Base-by-base conservation (phyloP, 2,797 vertebrate genomes). In the Sebastolobus altivelis region DNA sequence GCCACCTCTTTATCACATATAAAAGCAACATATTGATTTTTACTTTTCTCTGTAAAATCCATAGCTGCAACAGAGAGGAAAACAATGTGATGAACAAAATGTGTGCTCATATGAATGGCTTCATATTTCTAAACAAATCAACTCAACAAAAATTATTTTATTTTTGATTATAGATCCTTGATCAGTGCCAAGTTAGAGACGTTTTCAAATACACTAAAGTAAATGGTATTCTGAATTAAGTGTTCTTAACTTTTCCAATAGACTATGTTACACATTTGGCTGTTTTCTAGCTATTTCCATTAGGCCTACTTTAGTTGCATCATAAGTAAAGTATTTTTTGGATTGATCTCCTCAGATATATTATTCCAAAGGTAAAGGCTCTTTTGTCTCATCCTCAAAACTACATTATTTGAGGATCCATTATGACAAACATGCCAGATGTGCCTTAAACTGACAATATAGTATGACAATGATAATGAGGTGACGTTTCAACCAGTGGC, bases 1-100 rank as follows among this genome's bases (percentile, higher is more conserved):
- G 59, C n/a, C 43, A 31, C 29, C 31, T 71, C 33, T 33, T 65
- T 43, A 75, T 66, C 33, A 70, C 38, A 65, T 52, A 38, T 75
- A 61, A 75, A 75, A 60, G 29, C 46, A 72, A 12, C 29, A 27
- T 29, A 75, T 62, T 56, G 66, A 80, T 79, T 71, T 83, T 62
- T 60, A 4, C 60, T 75, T 69, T 70, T 31, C 66, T 60, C 27
- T 60, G 40, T 33, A 65, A 75, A 79, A 71, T 78, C 70, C 18
- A 40, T 70, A 37, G 60, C 54, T 65, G 20, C 54, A 75, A 29
- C 54, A 75, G 43, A 56, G 18, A 67, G 37, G 59, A 74, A 69
- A 62, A 67, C 29, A 80, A 49, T 56, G 11, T 2, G 2, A 38
- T 20, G 49, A 72, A 37, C 18, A 61, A 60, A 13, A 67, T 58